phyloP scores from a whole-genome alignment of 2,113 vertebrate species.

The Cephalopholis sonnerati region DNA sequence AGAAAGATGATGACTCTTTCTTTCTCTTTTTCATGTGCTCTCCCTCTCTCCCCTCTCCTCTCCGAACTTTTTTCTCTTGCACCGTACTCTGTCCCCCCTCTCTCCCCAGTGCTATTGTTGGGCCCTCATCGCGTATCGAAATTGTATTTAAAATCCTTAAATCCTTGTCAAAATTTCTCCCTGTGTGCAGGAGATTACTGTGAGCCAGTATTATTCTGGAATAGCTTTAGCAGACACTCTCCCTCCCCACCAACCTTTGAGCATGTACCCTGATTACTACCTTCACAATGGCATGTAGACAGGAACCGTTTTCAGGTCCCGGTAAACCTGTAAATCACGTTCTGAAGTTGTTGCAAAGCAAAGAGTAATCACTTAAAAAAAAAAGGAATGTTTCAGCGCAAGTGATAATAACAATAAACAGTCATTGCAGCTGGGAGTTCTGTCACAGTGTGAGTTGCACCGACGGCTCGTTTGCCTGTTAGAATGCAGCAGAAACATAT shows the following conservation, averaged over 20 bases:
- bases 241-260: slow-evolving; percentile 72
- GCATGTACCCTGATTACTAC: slow-evolving; percentile 70
- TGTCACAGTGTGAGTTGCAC: too few species aligned
- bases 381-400: neutral
- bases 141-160: slow-evolving; percentile 80
- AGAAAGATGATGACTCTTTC: slow-evolving; percentile 66
- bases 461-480: neutral
- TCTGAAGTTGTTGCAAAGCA: slow-evolving; percentile 29
- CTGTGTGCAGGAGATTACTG: slow-evolving; percentile 77
- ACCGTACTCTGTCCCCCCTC: slow-evolving; percentile 19
- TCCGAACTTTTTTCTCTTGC: slow-evolving; percentile 33
- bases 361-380: slow-evolving; percentile 38
- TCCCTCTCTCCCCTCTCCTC: slow-evolving; percentile 3
- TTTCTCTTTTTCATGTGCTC: slow-evolving; percentile 30
- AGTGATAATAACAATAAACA: slow-evolving; percentile 13
- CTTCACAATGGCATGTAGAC: slow-evolving; percentile 67
- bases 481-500: slow-evolving; percentile 5
- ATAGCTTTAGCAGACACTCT: slow-evolving; percentile 69
- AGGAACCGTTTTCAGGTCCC: slow-evolving; percentile 54
- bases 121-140: slow-evolving; percentile 67
- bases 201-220: slow-evolving; percentile 75
- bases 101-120: slow-evolving; percentile 56
- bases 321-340: slow-evolving; percentile 68
- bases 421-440: slow-evolving; percentile 14
- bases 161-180: slow-evolving; percentile 79